Percentiles rank a stretch among this genome's conserved stretches.
Evolutionary conservation across 2,888 invertebrate genomes (phyloP).

Genomic region (Dendrolimus pini): DNA sequence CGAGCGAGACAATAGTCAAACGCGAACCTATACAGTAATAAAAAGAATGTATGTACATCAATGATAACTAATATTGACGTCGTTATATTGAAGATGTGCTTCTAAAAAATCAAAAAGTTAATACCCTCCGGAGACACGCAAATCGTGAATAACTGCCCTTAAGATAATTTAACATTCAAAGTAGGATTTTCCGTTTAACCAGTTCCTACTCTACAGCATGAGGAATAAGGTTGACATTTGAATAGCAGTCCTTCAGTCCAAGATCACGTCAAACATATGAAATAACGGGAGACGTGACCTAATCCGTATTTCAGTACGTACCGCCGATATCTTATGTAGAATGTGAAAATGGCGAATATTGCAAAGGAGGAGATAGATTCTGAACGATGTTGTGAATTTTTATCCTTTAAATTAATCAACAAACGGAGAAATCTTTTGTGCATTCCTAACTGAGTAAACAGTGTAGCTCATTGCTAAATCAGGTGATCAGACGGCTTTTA

Average conservation of each 20-base stretch:
- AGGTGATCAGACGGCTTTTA: no score
- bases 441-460: no score
- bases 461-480: no score
- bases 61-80: no score
- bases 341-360: neutral
- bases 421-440: no score
- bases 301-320: neutral
- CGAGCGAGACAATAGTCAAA: no score
- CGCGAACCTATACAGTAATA: no score
- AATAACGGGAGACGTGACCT: neutral
- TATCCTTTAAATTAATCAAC: neutral
- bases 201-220: slow-evolving; percentile 9
- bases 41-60: no score
- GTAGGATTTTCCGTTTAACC: slow-evolving; percentile 10
- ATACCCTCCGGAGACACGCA: slow-evolving; percentile 14
- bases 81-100: no score
- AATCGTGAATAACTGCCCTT: slow-evolving; percentile 29
- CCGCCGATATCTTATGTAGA: neutral
- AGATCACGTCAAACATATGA: neutral
- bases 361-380: neutral
- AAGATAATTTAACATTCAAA: slow-evolving; percentile 27
- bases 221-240: slow-evolving; percentile 9
- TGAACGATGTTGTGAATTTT: neutral
- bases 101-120: neutral
- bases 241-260: neutral